Evolutionary conservation across 2,888 invertebrate genomes (phyloP).

Genomic region (Agriotes lineatus): DNA sequence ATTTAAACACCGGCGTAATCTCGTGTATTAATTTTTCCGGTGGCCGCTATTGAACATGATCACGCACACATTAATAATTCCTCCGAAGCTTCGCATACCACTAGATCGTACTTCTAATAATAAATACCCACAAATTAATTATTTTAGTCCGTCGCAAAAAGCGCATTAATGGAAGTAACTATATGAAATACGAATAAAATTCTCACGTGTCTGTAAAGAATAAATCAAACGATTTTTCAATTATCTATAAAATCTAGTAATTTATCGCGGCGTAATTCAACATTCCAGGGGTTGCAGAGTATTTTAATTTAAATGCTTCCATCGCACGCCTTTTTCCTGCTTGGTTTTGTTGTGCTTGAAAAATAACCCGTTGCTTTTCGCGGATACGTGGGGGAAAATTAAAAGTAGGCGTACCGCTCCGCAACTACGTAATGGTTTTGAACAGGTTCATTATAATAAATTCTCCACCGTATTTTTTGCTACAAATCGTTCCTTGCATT

Average conservation of each 20-base stretch:
- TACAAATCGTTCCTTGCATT: conserved; percentile 40
- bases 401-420: background rate
- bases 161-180: conserved; percentile 50
- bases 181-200: conserved; percentile 52
- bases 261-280: conserved; percentile 54
- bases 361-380: conserved; percentile 9
- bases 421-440: conserved; percentile 30
- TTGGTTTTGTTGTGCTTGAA: conserved; percentile 5
- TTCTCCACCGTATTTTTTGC: conserved; percentile 41
- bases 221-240: conserved; percentile 55
- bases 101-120: conserved; percentile 30
- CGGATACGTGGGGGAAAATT: conserved; percentile 4
- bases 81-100: conserved; percentile 28
- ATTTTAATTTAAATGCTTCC: conserved; percentile 25
- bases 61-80: conserved; percentile 26
- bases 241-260: conserved; percentile 55
- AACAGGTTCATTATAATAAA: conserved; percentile 46
- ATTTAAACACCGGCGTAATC: conserved; percentile 15
- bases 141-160: conserved; percentile 38
- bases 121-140: conserved; percentile 45
- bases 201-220: conserved; percentile 53
- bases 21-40: conserved; percentile 25
- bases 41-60: conserved; percentile 28
- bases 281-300: conserved; percentile 46
- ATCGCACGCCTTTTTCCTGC: conserved; percentile 17